Percentiles rank a stretch among this genome's conserved stretches.
These are phyloP conservation scores for Taenioides sp. DNA, from an alignment of 2,797 vertebrate genomes.

Conservation along the genomic window DNA sequence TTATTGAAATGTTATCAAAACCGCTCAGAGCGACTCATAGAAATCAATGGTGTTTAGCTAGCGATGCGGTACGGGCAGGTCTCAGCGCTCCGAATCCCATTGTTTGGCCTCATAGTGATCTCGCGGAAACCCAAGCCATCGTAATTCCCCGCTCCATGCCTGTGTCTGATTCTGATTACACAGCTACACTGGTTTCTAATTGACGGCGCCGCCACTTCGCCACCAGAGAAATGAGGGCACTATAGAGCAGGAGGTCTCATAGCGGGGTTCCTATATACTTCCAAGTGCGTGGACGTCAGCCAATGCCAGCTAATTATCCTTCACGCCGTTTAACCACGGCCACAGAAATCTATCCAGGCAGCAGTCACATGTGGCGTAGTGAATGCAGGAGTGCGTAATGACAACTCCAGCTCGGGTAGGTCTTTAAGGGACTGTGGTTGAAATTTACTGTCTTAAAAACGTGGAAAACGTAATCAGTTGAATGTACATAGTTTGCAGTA, in stretches of 20 bases:
- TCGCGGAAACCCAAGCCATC: constrained; percentile 45
- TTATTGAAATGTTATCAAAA: constrained; percentile 78
- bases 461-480: too few species aligned
- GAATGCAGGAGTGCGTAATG: neutral
- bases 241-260: constrained; percentile 31
- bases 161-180: constrained; percentile 39
- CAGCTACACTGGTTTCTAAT: constrained; percentile 58
- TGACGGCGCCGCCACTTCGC: constrained; percentile 46
- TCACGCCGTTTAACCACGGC: constrained; percentile 5
- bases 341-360: neutral
- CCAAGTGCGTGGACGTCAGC: constrained; percentile 25
- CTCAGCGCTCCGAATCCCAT: constrained; percentile 32
- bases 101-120: constrained; percentile 56
- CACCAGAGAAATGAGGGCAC: constrained; percentile 17
- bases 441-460: too few species aligned
- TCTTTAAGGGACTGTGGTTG: neutral
- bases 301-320: constrained; percentile 9
- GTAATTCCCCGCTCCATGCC: constrained; percentile 48
- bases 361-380: neutral
- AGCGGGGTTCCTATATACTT: constrained; percentile 37
- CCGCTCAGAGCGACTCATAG: constrained; percentile 63
- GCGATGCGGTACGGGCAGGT: constrained; percentile 30
- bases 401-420: neutral
- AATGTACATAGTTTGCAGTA: too few species aligned
- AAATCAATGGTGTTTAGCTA: constrained; percentile 70